Conservation (phyloP, 2,888 invertebrate genomes). For the Rhagonycha fulva region DNA sequence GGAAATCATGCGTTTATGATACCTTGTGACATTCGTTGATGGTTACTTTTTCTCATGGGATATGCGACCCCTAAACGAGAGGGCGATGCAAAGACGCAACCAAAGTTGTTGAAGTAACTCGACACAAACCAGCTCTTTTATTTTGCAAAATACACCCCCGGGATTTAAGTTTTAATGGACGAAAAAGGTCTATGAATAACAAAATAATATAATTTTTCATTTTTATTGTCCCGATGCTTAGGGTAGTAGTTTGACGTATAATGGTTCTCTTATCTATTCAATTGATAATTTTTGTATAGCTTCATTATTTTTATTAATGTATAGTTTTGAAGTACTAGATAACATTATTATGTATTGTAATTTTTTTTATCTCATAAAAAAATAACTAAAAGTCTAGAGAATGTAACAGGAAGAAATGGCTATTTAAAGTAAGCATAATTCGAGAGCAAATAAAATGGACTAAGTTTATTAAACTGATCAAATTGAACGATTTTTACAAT, state of each 20-base stretch:
- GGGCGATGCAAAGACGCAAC: constrained; percentile 25
- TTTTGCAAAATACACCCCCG: constrained; percentile 48
- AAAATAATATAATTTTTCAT: constrained; percentile 48
- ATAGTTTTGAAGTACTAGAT: not conserved
- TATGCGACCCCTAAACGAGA: constrained; percentile 25
- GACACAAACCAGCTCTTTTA: constrained; percentile 41
- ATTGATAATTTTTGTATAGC: not conserved
- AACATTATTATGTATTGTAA: not conserved
- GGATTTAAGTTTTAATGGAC: constrained; percentile 49
- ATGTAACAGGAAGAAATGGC: too few species aligned
- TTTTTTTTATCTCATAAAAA: not conserved
- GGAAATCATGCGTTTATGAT: constrained; percentile 31
- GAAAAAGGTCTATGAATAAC: constrained; percentile 48
- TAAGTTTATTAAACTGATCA: too few species aligned
- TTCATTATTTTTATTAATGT: not conserved
- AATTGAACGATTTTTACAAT: too few species aligned
- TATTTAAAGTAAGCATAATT: too few species aligned
- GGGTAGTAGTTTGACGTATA: constrained; percentile 1
- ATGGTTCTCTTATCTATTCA: not conserved
- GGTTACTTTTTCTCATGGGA: constrained; percentile 26
- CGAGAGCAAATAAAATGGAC: too few species aligned
- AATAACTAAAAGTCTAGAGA: not conserved
- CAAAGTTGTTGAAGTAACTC: constrained; percentile 23
- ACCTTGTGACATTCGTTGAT: constrained; percentile 27
- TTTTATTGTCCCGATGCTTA: constrained; percentile 36